Base-by-base conservation (phyloP, 2,888 invertebrate species). In the Serripes groenlandicus region DNA sequence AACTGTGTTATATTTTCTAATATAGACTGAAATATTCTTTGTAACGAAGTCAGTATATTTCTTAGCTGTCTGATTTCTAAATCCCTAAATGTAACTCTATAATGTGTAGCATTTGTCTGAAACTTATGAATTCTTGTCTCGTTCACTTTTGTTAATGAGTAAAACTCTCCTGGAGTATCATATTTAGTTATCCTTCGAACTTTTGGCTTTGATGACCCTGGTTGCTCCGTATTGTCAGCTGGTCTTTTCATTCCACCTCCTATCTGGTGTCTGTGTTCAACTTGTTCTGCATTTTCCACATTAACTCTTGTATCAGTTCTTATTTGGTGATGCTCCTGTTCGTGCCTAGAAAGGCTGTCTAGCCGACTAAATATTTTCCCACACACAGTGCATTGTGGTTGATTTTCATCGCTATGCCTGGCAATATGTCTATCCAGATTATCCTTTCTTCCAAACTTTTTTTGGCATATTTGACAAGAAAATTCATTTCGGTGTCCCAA, bases 351-450 rank as follows among this genome's bases (percentile, higher is more conserved):
- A 0, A 82, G 49, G 0, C 72, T 42, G 35, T 79, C 68, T 4
- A 34, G 30, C 4, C 73, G 32, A 21, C 42, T 76, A 34, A 79
- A 79, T 7, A 72, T 72, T 35, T 69, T 66, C 0, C 52, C 11
- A 72, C 78, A 83, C n/a, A n/a, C n/a, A n/a, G n/a, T n/a, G n/a
- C n/a, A n/a, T n/a, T n/a, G n/a, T n/a, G n/a, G n/a, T n/a, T 21
- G 71, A 56, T 18, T 58, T n/a, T 71, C 42, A 26, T 72, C 58
- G 1, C 49, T 34, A 58, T 78, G 78, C 30, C 52, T 75, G 49
- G 54, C 21, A 42, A 71, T 9, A 62, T 80, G 79, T n/a, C 77
- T 28, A 1, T 74, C 79, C 23, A 80, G 28, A 68, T 78, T 78
- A 0, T 71, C 18, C 54, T 75, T 75, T 52, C 75, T 58, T 0